Base-by-base conservation (phyloP, 2,113 vertebrate species). In the Thunnus maccoyii region DNA sequence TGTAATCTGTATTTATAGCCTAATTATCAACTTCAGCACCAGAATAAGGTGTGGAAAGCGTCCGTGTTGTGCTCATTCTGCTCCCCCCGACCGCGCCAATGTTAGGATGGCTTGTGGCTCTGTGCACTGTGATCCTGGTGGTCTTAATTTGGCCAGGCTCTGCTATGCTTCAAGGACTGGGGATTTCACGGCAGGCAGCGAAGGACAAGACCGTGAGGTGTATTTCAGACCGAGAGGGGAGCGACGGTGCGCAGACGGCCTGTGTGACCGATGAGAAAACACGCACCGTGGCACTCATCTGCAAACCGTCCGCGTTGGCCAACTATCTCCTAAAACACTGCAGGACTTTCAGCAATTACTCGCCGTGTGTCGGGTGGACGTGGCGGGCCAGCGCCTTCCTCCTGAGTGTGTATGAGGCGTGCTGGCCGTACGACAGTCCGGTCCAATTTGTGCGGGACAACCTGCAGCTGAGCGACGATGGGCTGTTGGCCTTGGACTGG, bases 401-500 rank as follows among this genome's bases (percentile, higher is more conserved):
- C 13, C 95, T 95, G 92, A 96, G 93, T 3, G 51, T 93, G 61
- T 91, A 93, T 57, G 92, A 93, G 46, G 78, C 83, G 70, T 91
- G 94, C 72, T 95, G 96, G 92, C 94, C 94, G 2, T 87, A 86
- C 78, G 88, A 93, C 15, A 90, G 90, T 16, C 76, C 92, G 52
- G 90, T 96, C 13, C 94, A 94, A 72, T 96, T 96, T 60, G 93
- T 95, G 60, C 91, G 92, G 80, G 94, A 95, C 91, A 91, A 94
- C 85, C 90, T 96, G 71, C 96, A 95, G 92, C 70, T 96, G 89
- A 94, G 92, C 63, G 96, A 96, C 18, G 95, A 96, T 1, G 96
- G 96, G 15, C 84, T 96, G 82, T 94, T 96, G 63, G 93, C 95
- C 2, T 41, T 96, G 87, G 96, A 96, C 90, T 96, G 96, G 96